Percentiles rank a stretch among this genome's conserved stretches.
Evolutionary conservation across 2,888 invertebrate species (phyloP).

Genomic region (Cylloceria caligata): DNA sequence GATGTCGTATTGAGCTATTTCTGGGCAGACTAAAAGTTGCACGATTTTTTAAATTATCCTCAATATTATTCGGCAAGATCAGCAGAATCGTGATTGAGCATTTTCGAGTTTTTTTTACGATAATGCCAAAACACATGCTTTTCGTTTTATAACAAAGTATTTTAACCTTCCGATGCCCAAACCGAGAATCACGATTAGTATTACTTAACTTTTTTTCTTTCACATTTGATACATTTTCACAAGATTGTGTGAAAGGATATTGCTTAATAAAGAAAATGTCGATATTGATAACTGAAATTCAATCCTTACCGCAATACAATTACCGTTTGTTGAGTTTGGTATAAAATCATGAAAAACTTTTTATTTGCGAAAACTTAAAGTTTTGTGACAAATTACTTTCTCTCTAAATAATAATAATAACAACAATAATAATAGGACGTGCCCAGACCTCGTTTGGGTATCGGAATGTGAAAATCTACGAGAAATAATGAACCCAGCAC

Average conservation of each 20-base stretch:
- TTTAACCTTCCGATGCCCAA: background rate
- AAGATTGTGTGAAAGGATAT: no score
- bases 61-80: background rate
- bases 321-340: background rate
- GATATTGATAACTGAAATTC: background rate
- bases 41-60: conserved; percentile 6
- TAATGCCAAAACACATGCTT: background rate
- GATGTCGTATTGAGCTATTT: conserved; percentile 47
- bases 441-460: background rate
- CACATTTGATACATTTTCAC: background rate
- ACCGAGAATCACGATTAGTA: background rate
- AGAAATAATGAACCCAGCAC: no score
- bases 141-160: background rate
- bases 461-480: background rate
- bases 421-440: no score
- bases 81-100: background rate
- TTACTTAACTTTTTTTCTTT: background rate
- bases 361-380: background rate
- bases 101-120: conserved; percentile 14
- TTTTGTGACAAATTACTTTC: background rate
- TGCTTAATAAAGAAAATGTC: no score
- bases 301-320: no score
- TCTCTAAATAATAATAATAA: conserved; percentile 4
- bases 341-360: background rate
- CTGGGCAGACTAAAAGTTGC: conserved; percentile 23